Conservation (phyloP, 92 coral and sea anemone genomes). For the Palythoa caribaeorum region DNA sequence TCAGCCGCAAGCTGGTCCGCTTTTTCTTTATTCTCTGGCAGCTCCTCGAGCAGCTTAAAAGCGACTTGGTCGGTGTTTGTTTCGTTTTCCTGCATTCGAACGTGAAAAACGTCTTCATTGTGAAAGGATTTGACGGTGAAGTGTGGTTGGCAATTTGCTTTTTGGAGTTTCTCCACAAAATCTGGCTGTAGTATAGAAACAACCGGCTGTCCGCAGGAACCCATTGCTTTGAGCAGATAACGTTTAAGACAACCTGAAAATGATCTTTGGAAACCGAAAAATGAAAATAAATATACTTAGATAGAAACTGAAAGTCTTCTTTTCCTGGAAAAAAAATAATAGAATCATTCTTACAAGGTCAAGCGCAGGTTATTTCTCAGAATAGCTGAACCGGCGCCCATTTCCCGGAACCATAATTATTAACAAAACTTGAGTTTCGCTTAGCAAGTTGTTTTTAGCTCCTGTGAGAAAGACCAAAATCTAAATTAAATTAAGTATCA, state of each 20-base stretch:
- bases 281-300: neutral
- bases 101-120: constrained; percentile 80
- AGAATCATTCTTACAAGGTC: neutral
- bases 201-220: constrained; percentile 54
- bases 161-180: constrained; percentile 76
- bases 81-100: constrained; percentile 55
- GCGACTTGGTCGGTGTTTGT: constrained; percentile 56
- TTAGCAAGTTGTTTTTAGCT: neutral
- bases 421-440: neutral
- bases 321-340: neutral
- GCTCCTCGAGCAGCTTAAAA: constrained; percentile 60
- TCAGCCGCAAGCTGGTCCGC: constrained; percentile 36
- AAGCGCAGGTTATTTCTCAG: neutral
- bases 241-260: neutral
- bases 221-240: neutral
- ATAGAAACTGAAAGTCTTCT: neutral
- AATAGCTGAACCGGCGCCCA: neutral
- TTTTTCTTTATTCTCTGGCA: constrained; percentile 54
- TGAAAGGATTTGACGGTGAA: constrained; percentile 72
- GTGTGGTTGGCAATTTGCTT: constrained; percentile 34
- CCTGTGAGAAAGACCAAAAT: neutral
- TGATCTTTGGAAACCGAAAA: neutral
- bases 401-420: constrained; percentile 4
- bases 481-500: neutral
- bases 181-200: constrained; percentile 91